A percentile compares a stretch with the other conserved stretches of the same genome.
Evolutionary conservation across 2,113 vertebrate species (phyloP).

Genomic region (Labeo catla): DNA sequence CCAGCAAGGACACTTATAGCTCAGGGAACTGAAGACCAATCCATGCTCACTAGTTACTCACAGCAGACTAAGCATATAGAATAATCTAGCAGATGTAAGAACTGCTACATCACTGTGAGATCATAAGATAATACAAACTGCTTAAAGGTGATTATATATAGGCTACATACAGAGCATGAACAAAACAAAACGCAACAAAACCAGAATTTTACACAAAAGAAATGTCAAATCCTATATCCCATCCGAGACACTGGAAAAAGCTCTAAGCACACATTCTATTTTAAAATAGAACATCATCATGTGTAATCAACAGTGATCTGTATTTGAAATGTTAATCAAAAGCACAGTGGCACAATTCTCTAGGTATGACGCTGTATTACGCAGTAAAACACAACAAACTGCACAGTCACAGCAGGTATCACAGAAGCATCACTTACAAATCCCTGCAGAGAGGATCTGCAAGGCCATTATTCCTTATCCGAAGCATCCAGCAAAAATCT

Average conservation of each 20-base stretch:
- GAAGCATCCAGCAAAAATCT: slow-evolving; percentile 10
- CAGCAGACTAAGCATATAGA: slow-evolving; percentile 6
- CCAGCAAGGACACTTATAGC: slow-evolving; percentile 4
- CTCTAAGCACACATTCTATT: background rate
- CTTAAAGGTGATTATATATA: background rate
- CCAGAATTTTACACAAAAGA: background rate
- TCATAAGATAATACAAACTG: background rate
- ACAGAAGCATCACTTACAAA: slow-evolving; percentile 41
- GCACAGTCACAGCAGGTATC: slow-evolving; percentile 32
- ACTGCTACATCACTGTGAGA: slow-evolving; percentile 1
- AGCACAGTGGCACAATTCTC: background rate
- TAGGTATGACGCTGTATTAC: background rate
- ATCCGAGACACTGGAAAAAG: background rate
- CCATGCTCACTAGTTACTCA: slow-evolving; percentile 16
- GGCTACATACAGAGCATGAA: background rate
- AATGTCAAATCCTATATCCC: background rate
- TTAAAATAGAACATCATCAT: background rate
- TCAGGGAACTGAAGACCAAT: background rate
- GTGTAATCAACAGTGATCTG: background rate
- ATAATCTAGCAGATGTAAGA: slow-evolving; percentile 7
- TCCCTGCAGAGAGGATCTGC: slow-evolving; percentile 45
- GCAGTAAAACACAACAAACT: slow-evolving; percentile 23
- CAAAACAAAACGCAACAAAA: background rate
- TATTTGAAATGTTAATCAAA: slow-evolving; percentile 1
- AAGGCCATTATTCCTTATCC: slow-evolving; percentile 39